Evolutionary conservation across 2,888 invertebrate genomes (phyloP).

Genomic region (Sesia apiformis): DNA sequence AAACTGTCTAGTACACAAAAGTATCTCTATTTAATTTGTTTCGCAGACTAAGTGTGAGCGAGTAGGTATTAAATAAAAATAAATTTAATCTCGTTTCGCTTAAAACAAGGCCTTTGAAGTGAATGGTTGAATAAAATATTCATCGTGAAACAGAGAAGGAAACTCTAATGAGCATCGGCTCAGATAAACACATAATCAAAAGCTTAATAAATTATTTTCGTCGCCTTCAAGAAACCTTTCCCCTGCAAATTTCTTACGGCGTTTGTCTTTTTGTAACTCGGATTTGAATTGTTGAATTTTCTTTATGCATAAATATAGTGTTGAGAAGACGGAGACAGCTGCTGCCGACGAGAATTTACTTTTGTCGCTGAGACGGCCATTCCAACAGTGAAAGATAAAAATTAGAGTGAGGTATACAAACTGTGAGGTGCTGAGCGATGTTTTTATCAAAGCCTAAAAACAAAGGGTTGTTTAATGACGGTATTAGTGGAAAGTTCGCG

Average conservation of each 20-base stretch:
- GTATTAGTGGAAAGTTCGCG: constrained; percentile 70
- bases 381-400: constrained; percentile 61
- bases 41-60: not conserved
- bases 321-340: constrained; percentile 16
- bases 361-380: constrained; percentile 49
- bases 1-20: not conserved
- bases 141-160: constrained; percentile 3
- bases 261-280: constrained; percentile 1
- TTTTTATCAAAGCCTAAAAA: constrained; percentile 67
- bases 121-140: not conserved
- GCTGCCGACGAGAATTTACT: constrained; percentile 44
- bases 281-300: constrained; percentile 1
- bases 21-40: not conserved
- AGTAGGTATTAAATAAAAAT: not conserved
- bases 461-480: constrained; percentile 71
- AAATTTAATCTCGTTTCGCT: not conserved
- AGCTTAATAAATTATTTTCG: not conserved
- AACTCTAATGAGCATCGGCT: constrained; percentile 4
- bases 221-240: constrained; percentile 1
- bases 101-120: not conserved
- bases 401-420: constrained; percentile 33
- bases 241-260: not conserved
- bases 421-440: constrained; percentile 49
- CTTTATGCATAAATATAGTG: not conserved
- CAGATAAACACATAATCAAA: constrained; percentile 4